Base-by-base conservation (phyloP, 2,888 invertebrate species). In the Empis livida region DNA sequence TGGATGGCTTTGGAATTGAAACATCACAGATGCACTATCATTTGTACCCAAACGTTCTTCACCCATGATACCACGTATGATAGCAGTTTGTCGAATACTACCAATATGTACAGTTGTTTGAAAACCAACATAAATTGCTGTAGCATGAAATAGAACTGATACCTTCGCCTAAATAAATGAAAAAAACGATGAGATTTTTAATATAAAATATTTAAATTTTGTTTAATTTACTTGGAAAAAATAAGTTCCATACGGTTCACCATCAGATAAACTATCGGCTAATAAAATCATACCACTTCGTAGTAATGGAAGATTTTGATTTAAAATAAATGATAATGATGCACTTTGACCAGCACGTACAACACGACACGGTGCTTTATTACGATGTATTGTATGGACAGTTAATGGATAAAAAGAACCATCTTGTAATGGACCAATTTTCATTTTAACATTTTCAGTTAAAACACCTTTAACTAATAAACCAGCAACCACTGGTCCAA, bases 81-180 rank as follows among this genome's bases (percentile, higher is more conserved):
- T 81, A n/a, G 91, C 95, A 0, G 95, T 95, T 70, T 96, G 96
- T 1, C 95, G 73, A 9, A 99, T 89, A 58, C 92, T 95, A 0
- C 94, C 96, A 45, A 96, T 89, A 66, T 96, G 94, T 0, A 96
- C 86, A 0, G 95, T 95, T 16, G 92, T 88, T 68, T 90, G 89
- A 65, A 88, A 90, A 27, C 90, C 90, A 5, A 82, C 80, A 53
- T 78, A 82, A 50, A 92, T 89, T 13, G 83, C 80, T 1, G 84
- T 89, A 0, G 87, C 79, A 64, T 94, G 94, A 52, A 85, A 85
- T n/a, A 96, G 73, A 1, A 97, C 82, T 37, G 84, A 82, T 0
- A 97, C 84, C 43, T 83, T 84, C 0, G 96, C 96, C 81, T 91
- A 73, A 20, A 20, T 20, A 20, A 20, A 20, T 20, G 3, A 56